Conservation (phyloP, 2,797 vertebrate genomes). For the Graptemys geographica region DNA sequence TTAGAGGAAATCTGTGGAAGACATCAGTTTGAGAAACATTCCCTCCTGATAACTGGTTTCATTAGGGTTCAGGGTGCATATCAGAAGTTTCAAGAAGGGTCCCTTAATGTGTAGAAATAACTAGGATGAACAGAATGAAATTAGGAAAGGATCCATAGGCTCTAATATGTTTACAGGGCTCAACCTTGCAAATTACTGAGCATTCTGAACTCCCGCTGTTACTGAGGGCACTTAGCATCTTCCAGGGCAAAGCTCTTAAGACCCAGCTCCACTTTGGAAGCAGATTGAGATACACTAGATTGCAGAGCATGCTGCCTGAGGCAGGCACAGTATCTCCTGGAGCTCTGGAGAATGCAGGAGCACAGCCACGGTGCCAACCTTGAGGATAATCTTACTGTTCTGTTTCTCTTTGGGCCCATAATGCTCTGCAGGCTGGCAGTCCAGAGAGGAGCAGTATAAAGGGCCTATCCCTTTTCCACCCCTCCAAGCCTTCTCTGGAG, state of each 20-base stretch:
- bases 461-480: neutral
- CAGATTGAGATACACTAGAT: neutral
- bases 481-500: neutral
- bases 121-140: neutral
- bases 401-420: neutral
- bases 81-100: constrained; percentile 13
- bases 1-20: constrained; percentile 26
- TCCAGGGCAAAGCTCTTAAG: neutral
- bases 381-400: neutral
- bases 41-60: neutral
- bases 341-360: neutral
- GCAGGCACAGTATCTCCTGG: neutral
- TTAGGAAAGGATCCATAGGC: neutral
- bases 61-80: neutral
- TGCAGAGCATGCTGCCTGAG: neutral
- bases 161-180: neutral
- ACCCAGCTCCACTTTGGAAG: neutral
- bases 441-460: neutral
- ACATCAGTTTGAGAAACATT: constrained; percentile 33
- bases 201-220: neutral
- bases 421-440: rapidly evolving
- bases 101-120: neutral
- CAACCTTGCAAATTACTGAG: constrained; percentile 15
- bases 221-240: neutral
- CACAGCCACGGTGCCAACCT: neutral